Conservation (phyloP, 2,113 vertebrate species). For the Mus pahari region DNA sequence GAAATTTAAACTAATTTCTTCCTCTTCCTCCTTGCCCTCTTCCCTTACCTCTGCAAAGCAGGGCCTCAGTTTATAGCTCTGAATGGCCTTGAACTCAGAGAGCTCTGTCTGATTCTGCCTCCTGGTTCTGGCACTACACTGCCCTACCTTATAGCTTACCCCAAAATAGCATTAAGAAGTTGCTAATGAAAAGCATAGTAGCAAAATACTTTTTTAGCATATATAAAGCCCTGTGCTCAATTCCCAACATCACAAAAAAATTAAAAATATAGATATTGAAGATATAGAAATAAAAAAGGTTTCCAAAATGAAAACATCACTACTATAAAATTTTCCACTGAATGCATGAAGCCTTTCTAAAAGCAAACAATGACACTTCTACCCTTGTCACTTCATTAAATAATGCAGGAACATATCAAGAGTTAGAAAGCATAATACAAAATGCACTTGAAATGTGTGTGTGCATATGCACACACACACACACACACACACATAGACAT, state of each 20-base stretch:
- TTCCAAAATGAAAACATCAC: constrained; percentile 24
- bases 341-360: constrained; percentile 46
- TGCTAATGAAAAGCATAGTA: neutral
- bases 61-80: neutral
- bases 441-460: constrained; percentile 12
- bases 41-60: neutral
- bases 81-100: neutral
- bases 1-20: neutral
- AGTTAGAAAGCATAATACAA: constrained; percentile 52
- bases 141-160: neutral
- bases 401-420: constrained; percentile 52
- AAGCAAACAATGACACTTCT: constrained; percentile 55
- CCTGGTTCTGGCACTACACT: neutral
- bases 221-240: neutral
- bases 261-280: constrained; percentile 6
- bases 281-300: constrained; percentile 1
- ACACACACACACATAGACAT: neutral
- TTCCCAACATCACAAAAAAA: neutral
- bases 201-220: neutral
- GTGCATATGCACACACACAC: too few relatives aligned
- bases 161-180: constrained; percentile 40
- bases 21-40: neutral
- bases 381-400: neutral
- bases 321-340: neutral
- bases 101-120: neutral